Evolutionary conservation across 1,140 invertebrate genomes (phyloP), one percentile per base, ranked within the genome.

Genomic region (Pseudobourletiella spinata): DNA sequence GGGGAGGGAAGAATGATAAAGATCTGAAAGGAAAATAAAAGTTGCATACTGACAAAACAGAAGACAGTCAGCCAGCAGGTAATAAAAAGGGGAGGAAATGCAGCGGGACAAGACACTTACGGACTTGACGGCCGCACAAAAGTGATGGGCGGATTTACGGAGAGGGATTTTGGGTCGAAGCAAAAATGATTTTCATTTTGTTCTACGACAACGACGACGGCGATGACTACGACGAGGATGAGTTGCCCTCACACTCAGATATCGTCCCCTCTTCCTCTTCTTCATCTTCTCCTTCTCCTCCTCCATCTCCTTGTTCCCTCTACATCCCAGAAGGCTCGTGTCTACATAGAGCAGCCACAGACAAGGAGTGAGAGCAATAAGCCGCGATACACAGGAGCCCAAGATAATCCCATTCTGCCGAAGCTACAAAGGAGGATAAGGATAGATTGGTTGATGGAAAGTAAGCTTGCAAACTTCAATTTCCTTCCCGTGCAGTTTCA

Each of bases 181-280:
- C 59, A 61, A 61, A 54, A 61, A 61, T 61, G 59, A 61, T 55
- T 61, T 61, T 61, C 59, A 61, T 61, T 61, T 61, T 52, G 24
- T 22, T 46, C 35, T 29, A 43, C 16, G 39, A 25, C 42, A 25
- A 52, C 32, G 58, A 60, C 52, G 50, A 60, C n/a, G n/a, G n/a
- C n/a, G n/a, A n/a, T n/a, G n/a, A n/a, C n/a, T n/a, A n/a, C n/a
- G 39, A 25, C 42, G 30, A 52, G 50, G 58, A 60, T 60, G 50
- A 60, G 58, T 60, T 29, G 48, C 52, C 58, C n/a, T 51, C 58
- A 60, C 58, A 46, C 58, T 60, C 48, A 32, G 16, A 52, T 52
- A 60, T 52, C 58, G 14, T 22, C 14, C 3, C n/a, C n/a, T 46
- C 43, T 20, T 3, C 6, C 43, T 18, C 3, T 4, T 3, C 4